phyloP scores from a whole-genome alignment of 1,140 invertebrate genomes.

The Euwallacea fornicatus region DNA sequence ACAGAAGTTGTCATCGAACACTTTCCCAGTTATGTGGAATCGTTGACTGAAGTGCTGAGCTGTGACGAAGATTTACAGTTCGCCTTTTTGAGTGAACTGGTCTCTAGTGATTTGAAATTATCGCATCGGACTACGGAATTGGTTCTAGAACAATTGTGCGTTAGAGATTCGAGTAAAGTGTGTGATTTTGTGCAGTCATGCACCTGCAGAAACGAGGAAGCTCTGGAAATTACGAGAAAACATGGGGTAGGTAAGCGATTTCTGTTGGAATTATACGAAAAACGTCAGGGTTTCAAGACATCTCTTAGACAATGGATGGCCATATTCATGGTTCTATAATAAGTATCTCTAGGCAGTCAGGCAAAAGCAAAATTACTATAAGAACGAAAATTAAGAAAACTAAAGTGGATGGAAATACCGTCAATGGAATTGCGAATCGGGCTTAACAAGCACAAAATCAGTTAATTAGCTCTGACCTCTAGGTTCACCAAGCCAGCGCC shows the following conservation, averaged over 20 bases:
- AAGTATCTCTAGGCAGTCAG: neutral
- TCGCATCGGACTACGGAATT: slow-evolving; percentile 57
- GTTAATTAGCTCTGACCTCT: neutral
- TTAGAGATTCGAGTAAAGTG: slow-evolving; percentile 54
- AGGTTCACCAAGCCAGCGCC: slow-evolving; percentile 52
- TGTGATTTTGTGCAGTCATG: slow-evolving; percentile 47
- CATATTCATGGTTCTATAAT: too few species aligned
- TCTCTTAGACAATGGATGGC: too few species aligned
- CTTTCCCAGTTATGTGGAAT: slow-evolving; percentile 55
- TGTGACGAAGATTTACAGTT: slow-evolving; percentile 59
- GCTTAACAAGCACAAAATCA: neutral
- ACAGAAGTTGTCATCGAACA: slow-evolving; percentile 60
- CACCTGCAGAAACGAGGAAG: slow-evolving; percentile 51
- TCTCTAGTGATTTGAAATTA: slow-evolving; percentile 59
- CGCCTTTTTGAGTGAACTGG: slow-evolving; percentile 64
- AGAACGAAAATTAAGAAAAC: neutral
- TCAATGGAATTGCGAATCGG: neutral
- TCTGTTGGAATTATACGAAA: too few species aligned
- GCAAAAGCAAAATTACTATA: neutral
- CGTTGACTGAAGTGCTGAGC: slow-evolving; percentile 56
- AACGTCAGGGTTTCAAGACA: too few species aligned
- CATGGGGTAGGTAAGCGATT: slow-evolving; percentile 40
- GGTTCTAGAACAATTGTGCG: slow-evolving; percentile 71
- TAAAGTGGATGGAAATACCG: neutral
- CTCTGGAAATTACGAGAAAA: slow-evolving; percentile 53